These are phyloP conservation scores for Bombus balteatus DNA, from an alignment of 1,140 invertebrate genomes.

Conservation along the genomic window DNA sequence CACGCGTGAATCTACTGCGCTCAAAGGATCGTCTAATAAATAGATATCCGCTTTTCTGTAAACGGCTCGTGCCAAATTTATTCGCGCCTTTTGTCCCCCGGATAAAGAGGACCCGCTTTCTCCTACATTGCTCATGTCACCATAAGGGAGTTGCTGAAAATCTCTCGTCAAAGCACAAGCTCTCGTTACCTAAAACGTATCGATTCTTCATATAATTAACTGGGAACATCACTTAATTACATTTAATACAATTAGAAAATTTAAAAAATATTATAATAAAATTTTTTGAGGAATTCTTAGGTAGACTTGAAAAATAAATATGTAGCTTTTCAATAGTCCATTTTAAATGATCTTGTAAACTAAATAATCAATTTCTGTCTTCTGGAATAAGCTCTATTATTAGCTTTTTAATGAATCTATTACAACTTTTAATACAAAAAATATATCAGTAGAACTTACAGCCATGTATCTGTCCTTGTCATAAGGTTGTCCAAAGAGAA, in stretches of 20 bases:
- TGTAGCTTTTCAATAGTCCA: not conserved
- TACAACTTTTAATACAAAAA: not conserved
- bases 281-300: not conserved
- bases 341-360: not conserved
- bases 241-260: not conserved
- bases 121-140: constrained; percentile 91
- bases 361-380: not conserved
- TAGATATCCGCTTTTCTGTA: constrained; percentile 89
- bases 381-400: not conserved
- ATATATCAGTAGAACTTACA: constrained; percentile 77
- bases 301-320: not conserved
- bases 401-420: not conserved
- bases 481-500: constrained; percentile 83
- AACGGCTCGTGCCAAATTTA: constrained; percentile 91
- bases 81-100: constrained; percentile 93
- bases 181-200: constrained; percentile 82
- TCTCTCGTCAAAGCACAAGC: constrained; percentile 89
- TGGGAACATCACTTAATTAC: not conserved
- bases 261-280: not conserved
- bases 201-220: not conserved
- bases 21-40: constrained; percentile 91
- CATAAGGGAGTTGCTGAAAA: constrained; percentile 90
- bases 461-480: constrained; percentile 87
- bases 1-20: constrained; percentile 89
- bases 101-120: constrained; percentile 93